Percentiles rank a stretch among this genome's conserved stretches.
These are phyloP conservation scores for Lordiphosa mommai DNA, from an alignment of 1,140 invertebrate genomes.

Conservation along the genomic window DNA sequence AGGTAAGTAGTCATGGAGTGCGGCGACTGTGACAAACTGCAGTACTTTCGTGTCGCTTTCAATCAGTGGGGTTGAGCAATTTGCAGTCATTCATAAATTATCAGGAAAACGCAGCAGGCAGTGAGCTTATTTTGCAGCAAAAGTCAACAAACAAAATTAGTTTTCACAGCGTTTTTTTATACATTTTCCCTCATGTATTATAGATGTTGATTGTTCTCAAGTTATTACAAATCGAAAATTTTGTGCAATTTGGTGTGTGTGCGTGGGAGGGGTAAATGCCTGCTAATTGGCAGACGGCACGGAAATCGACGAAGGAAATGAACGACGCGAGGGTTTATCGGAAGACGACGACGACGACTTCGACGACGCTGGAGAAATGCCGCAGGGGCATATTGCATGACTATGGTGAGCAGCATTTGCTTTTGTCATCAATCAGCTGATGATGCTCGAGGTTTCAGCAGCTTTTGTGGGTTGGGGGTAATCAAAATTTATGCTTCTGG, in stretches of 20 bases:
- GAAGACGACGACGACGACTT: conserved; percentile 22
- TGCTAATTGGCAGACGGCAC: conserved; percentile 62
- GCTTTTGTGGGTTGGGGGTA: conserved; percentile 44
- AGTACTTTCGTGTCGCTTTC: conserved; percentile 67
- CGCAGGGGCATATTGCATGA: conserved; percentile 36
- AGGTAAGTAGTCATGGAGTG: conserved; percentile 23
- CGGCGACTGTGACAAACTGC: conserved; percentile 36
- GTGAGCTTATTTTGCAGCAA: conserved; percentile 28
- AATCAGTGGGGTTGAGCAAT: conserved; percentile 58
- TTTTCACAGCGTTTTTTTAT: conserved; percentile 55
- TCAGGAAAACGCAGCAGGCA: conserved; percentile 63
- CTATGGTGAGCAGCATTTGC: conserved; percentile 40
- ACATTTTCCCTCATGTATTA: conserved; percentile 2
- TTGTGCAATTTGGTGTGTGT: conserved; percentile 41
- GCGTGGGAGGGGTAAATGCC: conserved; percentile 43
- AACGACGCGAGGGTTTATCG: conserved; percentile 39
- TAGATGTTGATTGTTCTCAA: conserved; percentile 26
- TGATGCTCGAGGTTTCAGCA: conserved; percentile 36
- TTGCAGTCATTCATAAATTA: conserved; percentile 72
- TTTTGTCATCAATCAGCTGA: conserved; percentile 64
- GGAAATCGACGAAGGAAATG: conserved; percentile 54
- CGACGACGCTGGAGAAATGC: conserved; percentile 33
- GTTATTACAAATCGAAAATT: conserved; percentile 41
- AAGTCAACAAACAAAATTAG: conserved; percentile 53
- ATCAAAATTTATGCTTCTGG: conserved; percentile 68